Percentiles rank a stretch among this genome's conserved stretches.
Evolutionary conservation across 2,113 vertebrate genomes (phyloP).

Genomic region (Dissostichus mawsoni): DNA sequence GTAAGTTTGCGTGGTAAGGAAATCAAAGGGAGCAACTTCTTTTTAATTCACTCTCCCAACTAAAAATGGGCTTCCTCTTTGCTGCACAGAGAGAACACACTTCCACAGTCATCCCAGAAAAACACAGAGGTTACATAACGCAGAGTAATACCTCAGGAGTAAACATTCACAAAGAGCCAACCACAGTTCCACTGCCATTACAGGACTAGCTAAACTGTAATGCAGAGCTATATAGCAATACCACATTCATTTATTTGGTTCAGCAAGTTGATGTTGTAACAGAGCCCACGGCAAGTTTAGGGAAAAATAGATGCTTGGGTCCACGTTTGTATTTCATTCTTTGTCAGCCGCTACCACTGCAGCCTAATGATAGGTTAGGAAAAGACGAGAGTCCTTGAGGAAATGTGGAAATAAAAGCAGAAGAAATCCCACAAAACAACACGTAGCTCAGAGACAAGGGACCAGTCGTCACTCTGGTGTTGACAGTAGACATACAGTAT

Average conservation of each 20-base stretch:
- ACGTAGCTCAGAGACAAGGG: neutral
- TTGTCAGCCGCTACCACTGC: constrained; percentile 54
- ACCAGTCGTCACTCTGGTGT: constrained; percentile 7
- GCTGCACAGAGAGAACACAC: constrained; percentile 35
- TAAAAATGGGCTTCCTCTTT: constrained; percentile 72
- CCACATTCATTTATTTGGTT: constrained; percentile 36
- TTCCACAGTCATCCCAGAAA: constrained; percentile 46
- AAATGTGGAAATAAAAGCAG: constrained; percentile 52
- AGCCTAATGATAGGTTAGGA: constrained; percentile 65
- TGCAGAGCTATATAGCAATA: constrained; percentile 16
- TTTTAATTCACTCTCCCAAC: constrained; percentile 54
- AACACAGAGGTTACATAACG: constrained; percentile 67
- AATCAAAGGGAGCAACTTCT: too few relatives aligned
- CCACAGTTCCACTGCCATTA: constrained; percentile 24
- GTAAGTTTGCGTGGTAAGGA: constrained; percentile 27
- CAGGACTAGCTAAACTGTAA: constrained; percentile 20
- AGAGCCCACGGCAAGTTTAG: constrained; percentile 25
- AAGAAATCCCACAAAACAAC: constrained; percentile 15
- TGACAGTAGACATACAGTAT: constrained; percentile 20
- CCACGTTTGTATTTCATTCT: constrained; percentile 57
- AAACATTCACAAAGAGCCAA: constrained; percentile 41
- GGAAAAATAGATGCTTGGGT: constrained; percentile 34
- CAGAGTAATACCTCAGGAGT: constrained; percentile 56
- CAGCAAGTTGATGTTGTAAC: constrained; percentile 55
- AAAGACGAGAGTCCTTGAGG: constrained; percentile 48